These are phyloP conservation scores for Pollenia angustigena DNA, from an alignment of 2,888 invertebrate species.

Conservation along the genomic window DNA sequence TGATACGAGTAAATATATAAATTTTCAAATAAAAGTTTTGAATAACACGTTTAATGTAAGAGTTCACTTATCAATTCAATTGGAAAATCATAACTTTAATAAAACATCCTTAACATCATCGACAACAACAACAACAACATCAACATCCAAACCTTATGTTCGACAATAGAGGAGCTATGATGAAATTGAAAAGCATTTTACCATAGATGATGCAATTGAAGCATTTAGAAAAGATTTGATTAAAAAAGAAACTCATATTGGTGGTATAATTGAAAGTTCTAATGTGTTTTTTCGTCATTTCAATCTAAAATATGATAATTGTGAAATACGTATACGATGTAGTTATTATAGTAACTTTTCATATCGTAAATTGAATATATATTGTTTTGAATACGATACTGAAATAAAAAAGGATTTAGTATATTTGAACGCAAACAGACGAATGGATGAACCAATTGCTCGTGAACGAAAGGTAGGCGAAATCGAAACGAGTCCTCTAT, in stretches of 20 bases:
- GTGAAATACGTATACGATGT: too few species aligned
- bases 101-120: neutral
- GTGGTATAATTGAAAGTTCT: slow-evolving; percentile 43
- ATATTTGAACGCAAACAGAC: too few species aligned
- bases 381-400: too few species aligned
- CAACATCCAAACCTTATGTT: neutral
- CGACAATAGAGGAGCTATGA: neutral
- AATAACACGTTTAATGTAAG: neutral
- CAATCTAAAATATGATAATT: neutral
- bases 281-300: slow-evolving; percentile 52
- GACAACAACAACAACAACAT: neutral
- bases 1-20: too few species aligned
- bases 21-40: neutral
- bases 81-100: neutral
- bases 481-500: neutral
- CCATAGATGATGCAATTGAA: slow-evolving; percentile 50
- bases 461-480: neutral
- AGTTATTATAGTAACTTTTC: too few species aligned
- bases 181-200: slow-evolving; percentile 6
- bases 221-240: slow-evolving; percentile 51
- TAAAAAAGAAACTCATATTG: slow-evolving; percentile 41
- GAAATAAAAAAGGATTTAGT: too few species aligned
- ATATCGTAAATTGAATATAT: too few species aligned
- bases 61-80: slow-evolving; percentile 12
- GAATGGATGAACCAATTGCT: too few species aligned